phyloP scores from a whole-genome alignment of 2,888 invertebrate genomes.

The Agonopterix arenella region DNA sequence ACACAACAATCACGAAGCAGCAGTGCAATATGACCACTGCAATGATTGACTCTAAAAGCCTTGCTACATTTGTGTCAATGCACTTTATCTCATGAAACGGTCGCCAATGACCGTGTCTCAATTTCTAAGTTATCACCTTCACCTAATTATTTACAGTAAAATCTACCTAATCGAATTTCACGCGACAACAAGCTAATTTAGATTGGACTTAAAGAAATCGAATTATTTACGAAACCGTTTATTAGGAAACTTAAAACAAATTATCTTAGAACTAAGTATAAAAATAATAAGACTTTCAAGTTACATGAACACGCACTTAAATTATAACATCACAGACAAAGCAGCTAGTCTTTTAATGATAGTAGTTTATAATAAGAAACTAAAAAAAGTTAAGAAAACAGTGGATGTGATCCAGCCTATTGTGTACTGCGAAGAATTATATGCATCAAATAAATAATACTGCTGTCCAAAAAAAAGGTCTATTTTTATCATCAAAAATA shows the following conservation, averaged over 20 bases:
- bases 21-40: too few relatives aligned
- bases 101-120: conserved; percentile 25
- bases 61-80: conserved; percentile 31
- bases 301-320: conserved; percentile 28
- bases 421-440: too few relatives aligned
- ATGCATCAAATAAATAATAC: too few relatives aligned
- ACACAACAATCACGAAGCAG: too few relatives aligned
- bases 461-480: too few relatives aligned
- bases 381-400: background rate
- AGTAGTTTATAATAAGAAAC: background rate
- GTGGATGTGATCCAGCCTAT: too few relatives aligned
- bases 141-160: conserved; percentile 44
- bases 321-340: conserved; percentile 48
- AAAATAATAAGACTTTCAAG: conserved; percentile 50
- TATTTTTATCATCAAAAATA: background rate
- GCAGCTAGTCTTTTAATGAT: background rate
- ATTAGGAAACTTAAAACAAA: conserved; percentile 65
- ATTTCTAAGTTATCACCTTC: conserved; percentile 53
- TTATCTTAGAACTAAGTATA: conserved; percentile 53
- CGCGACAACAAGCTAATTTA: conserved; percentile 33
- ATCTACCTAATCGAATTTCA: conserved; percentile 50
- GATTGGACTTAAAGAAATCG: conserved; percentile 50
- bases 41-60: too few relatives aligned
- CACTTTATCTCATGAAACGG: conserved; percentile 27
- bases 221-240: conserved; percentile 61